Evolutionary conservation across 2,113 vertebrate species (phyloP).

Genomic region (Phasianus colchicus): DNA sequence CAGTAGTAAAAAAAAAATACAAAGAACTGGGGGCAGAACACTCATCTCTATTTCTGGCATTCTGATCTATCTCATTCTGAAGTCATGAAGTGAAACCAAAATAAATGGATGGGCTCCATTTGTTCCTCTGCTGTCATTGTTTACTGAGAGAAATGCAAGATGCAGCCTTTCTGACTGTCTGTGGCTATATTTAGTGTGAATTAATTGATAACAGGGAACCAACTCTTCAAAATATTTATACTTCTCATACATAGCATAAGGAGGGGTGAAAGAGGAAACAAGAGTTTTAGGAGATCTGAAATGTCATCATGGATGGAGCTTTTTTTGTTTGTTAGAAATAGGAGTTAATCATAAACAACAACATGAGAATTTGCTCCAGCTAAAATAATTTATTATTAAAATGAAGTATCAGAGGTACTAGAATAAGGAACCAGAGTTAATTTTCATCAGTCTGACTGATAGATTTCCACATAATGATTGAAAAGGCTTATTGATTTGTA

Average conservation of each 20-base stretch:
- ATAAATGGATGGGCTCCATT: neutral
- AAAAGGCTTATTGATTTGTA: neutral
- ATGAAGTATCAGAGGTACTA: neutral
- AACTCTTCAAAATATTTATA: neutral
- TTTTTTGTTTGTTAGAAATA: neutral
- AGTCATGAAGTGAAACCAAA: neutral
- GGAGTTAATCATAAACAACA: neutral
- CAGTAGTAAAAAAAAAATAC: neutral
- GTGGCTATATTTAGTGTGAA: neutral
- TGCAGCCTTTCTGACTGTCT: neutral
- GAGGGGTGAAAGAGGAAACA: neutral
- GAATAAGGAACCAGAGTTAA: neutral
- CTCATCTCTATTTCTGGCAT: neutral
- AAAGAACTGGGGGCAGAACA: neutral
- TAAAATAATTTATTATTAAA: neutral
- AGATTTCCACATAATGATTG: neutral
- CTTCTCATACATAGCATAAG: neutral
- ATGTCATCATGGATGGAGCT: neutral
- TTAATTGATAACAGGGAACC: neutral
- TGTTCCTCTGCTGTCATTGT: fast-evolving
- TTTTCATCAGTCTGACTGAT: neutral
- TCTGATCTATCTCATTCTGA: neutral
- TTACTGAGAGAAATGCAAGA: neutral
- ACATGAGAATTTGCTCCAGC: neutral
- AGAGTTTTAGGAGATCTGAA: neutral